Conservation (phyloP, 2,113 vertebrate genomes). For the Gambusia holbrooki region DNA sequence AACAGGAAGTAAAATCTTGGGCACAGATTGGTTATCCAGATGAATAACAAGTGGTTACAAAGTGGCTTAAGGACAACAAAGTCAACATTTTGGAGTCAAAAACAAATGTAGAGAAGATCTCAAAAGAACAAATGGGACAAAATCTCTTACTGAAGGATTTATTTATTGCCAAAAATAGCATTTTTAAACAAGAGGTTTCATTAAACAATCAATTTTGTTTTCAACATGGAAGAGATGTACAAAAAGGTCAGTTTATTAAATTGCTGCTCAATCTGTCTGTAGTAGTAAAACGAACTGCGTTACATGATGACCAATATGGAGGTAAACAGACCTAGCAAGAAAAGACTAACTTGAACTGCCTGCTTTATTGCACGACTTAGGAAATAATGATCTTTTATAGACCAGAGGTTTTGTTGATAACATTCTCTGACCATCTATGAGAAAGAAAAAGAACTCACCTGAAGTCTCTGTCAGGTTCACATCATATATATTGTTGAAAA, state of each 20-base stretch:
- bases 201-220: not conserved
- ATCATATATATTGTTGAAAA: not conserved
- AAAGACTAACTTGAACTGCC: not conserved
- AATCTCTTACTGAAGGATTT: not conserved
- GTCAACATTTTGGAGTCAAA: too few species aligned
- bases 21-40: too few species aligned
- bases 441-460: slow-evolving; percentile 9
- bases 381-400: not conserved
- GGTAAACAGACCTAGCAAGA: not conserved
- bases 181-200: not conserved
- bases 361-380: not conserved
- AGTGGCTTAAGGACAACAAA: too few species aligned
- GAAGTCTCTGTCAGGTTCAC: slow-evolving; percentile 16
- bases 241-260: too few species aligned
- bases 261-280: too few species aligned
- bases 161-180: not conserved
- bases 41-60: too few species aligned
- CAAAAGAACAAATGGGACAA: not conserved
- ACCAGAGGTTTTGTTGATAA: not conserved
- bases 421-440: not conserved
- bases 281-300: too few species aligned
- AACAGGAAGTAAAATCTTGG: too few species aligned
- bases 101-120: not conserved
- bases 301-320: too few species aligned
- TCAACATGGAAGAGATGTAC: too few species aligned